These are phyloP conservation scores for Epirrhoe alternata DNA, from an alignment of 2,888 invertebrate species.

Conservation along the genomic window DNA sequence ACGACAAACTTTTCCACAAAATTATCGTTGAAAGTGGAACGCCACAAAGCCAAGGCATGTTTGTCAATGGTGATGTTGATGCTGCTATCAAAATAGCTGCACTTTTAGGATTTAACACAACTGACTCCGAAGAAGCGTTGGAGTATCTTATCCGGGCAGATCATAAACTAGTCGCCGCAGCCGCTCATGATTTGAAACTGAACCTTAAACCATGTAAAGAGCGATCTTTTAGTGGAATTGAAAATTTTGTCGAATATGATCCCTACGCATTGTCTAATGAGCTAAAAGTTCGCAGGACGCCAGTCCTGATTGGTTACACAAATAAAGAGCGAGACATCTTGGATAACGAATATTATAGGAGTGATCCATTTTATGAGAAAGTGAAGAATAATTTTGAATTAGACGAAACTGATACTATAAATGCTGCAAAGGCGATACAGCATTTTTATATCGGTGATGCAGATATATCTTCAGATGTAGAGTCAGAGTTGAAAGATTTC, in stretches of 20 bases:
- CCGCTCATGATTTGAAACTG: slow-evolving; percentile 61
- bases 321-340: slow-evolving; percentile 58
- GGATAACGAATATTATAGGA: slow-evolving; percentile 57
- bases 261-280: slow-evolving; percentile 67
- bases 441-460: slow-evolving; percentile 77
- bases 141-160: slow-evolving; percentile 60
- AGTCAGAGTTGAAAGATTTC: slow-evolving; percentile 60
- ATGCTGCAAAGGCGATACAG: slow-evolving; percentile 59
- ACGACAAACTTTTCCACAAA: slow-evolving; percentile 72
- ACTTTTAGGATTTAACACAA: slow-evolving; percentile 67
- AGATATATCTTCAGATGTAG: slow-evolving; percentile 54
- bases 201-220: slow-evolving; percentile 71
- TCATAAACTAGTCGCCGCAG: slow-evolving; percentile 64
- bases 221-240: slow-evolving; percentile 70
- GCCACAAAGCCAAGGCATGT: slow-evolving; percentile 68
- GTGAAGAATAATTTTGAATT: slow-evolving; percentile 67
- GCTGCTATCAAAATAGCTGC: slow-evolving; percentile 68
- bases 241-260: slow-evolving; percentile 69
- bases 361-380: slow-evolving; percentile 66
- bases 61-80: slow-evolving; percentile 63
- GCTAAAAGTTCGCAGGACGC: slow-evolving; percentile 66
- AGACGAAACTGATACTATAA: slow-evolving; percentile 55
- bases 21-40: slow-evolving; percentile 74
- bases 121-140: slow-evolving; percentile 65
- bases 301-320: slow-evolving; percentile 72